Evolutionary conservation across 2,888 invertebrate species (phyloP).

Genomic region (Epinotia nisella): DNA sequence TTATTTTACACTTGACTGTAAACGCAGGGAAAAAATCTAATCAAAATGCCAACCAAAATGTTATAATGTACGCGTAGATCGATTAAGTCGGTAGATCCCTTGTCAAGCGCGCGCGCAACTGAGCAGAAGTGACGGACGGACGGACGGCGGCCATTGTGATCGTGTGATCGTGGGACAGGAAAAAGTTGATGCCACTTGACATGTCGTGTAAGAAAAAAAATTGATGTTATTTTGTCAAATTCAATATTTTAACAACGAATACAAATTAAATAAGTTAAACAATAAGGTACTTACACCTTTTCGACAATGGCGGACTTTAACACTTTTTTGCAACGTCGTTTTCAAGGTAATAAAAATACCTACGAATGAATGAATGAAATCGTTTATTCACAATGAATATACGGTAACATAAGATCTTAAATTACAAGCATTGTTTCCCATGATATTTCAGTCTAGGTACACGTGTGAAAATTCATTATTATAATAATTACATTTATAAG

Average conservation of each 20-base stretch:
- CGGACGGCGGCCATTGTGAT: conserved; percentile 53
- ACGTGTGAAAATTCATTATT: too few species aligned
- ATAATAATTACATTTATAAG: too few species aligned
- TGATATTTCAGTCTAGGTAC: too few species aligned
- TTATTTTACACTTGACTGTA: conserved; percentile 24
- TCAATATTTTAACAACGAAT: background rate
- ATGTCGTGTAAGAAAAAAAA: conserved; percentile 42
- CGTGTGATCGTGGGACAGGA: conserved; percentile 50
- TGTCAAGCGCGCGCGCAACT: conserved; percentile 57
- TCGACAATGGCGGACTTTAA: background rate
- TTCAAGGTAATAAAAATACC: too few species aligned
- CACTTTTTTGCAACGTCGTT: background rate
- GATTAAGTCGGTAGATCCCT: conserved; percentile 39
- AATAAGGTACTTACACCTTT: background rate
- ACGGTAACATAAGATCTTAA: too few species aligned
- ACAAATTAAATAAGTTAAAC: background rate
- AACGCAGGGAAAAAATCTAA: conserved; percentile 16
- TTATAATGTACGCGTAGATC: conserved; percentile 34
- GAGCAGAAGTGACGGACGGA: conserved; percentile 55
- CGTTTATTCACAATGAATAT: too few species aligned
- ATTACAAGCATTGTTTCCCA: too few species aligned
- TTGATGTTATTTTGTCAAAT: conserved; percentile 30
- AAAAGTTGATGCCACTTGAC: conserved; percentile 43
- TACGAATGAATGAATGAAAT: too few species aligned
- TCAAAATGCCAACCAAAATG: conserved; percentile 28